These are phyloP conservation scores for Pseudocheirus occidentalis DNA, from an alignment of 2,797 vertebrate species.

Conservation along the genomic window DNA sequence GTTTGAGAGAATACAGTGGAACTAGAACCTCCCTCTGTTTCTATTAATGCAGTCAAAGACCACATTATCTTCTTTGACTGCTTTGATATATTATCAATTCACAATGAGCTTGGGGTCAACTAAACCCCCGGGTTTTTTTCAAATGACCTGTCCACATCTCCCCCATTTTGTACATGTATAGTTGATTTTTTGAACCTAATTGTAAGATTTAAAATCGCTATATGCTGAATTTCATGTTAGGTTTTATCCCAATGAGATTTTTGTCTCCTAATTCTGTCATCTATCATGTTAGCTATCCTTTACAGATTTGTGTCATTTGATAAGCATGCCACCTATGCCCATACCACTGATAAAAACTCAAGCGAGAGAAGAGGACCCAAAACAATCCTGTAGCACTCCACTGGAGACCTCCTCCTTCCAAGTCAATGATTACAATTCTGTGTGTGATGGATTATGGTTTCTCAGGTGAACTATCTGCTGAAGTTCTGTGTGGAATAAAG, in stretches of 20 bases:
- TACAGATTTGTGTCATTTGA: not conserved
- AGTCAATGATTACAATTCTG: not conserved
- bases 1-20: not conserved
- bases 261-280: not conserved
- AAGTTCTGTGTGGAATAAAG: too few species aligned
- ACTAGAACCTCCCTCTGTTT: not conserved
- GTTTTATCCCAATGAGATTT: not conserved
- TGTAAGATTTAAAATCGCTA: not conserved
- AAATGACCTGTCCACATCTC: not conserved
- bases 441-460: too few species aligned
- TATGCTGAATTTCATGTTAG: not conserved
- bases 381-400: not conserved
- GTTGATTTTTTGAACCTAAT: not conserved
- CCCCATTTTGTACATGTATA: not conserved
- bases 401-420: not conserved
- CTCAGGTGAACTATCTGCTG: too few species aligned
- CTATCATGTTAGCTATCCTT: not conserved
- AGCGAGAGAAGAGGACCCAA: not conserved
- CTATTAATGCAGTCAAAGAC: not conserved
- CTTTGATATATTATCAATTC: not conserved
- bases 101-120: not conserved
- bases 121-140: not conserved
- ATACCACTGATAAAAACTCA: not conserved
- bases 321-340: not conserved
- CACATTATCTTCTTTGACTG: not conserved